Conservation (phyloP, 2,888 invertebrate species). For the Phlogophora meticulosa region DNA sequence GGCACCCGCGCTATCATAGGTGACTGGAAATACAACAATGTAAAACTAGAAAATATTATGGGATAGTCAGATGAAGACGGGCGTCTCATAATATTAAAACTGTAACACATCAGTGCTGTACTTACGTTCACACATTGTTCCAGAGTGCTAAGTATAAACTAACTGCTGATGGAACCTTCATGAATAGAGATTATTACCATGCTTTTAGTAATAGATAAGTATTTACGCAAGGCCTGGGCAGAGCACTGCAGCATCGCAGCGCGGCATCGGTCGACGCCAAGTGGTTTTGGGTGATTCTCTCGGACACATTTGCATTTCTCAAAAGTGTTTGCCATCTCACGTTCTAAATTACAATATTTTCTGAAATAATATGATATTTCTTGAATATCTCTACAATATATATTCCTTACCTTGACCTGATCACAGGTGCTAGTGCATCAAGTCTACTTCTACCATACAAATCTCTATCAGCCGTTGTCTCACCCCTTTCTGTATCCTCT, state of each 20-base stretch:
- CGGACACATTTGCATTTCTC: conserved; percentile 75
- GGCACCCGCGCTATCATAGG: conserved; percentile 57
- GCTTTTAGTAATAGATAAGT: not conserved
- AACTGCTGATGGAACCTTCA: too few species aligned
- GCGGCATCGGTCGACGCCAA: conserved; percentile 65
- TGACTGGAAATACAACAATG: conserved; percentile 22
- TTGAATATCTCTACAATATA: not conserved
- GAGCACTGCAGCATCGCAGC: conserved; percentile 73
- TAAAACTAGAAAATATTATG: too few species aligned
- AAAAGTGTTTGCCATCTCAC: conserved; percentile 72
- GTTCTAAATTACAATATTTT: conserved; percentile 79
- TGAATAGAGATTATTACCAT: too few species aligned
- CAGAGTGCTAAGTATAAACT: too few species aligned
- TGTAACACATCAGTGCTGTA: too few species aligned
- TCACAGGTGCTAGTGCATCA: not conserved
- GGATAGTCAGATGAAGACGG: too few species aligned
- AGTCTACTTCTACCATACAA: not conserved
- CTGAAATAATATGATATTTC: conserved; percentile 37
- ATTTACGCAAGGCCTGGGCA: conserved; percentile 69
- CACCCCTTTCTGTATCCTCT: not conserved
- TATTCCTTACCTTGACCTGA: not conserved
- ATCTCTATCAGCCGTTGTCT: not conserved
- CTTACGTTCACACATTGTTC: too few species aligned
- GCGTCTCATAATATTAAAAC: too few species aligned
- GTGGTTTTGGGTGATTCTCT: conserved; percentile 69